These are phyloP conservation scores for Phaethornis superciliosus DNA, from an alignment of 2,113 vertebrate genomes.

Conservation along the genomic window DNA sequence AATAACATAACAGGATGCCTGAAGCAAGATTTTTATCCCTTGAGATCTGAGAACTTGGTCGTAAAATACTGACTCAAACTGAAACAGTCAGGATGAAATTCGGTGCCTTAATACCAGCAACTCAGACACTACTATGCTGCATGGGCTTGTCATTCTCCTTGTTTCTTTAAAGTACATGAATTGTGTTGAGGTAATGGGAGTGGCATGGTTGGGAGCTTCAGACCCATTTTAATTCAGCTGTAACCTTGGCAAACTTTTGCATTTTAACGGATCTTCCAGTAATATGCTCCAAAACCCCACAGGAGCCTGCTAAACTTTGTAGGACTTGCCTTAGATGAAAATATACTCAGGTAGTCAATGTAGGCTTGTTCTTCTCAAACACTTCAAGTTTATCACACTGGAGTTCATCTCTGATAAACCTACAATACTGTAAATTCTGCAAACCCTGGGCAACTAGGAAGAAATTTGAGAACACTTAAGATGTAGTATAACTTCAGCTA, in stretches of 20 bases:
- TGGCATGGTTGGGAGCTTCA: not conserved
- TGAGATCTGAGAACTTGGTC: conserved; percentile 26
- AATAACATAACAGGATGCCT: conserved; percentile 36
- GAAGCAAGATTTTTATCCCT: conserved; percentile 45
- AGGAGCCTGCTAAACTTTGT: not conserved
- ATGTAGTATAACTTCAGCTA: fast-evolving
- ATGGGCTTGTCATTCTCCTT: not conserved
- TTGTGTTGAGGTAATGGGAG: not conserved
- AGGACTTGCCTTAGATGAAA: not conserved
- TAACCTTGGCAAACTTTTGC: conserved; percentile 9
- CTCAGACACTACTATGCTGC: not conserved
- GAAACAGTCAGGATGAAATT: conserved; percentile 32
- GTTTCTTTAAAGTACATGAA: not conserved
- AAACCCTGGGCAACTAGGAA: not conserved
- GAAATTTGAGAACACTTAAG: not conserved
- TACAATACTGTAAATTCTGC: not conserved
- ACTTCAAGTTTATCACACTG: not conserved
- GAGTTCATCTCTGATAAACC: not conserved
- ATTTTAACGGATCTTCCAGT: conserved; percentile 1
- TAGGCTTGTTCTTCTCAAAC: not conserved
- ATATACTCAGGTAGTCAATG: not conserved
- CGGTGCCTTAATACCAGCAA: not conserved
- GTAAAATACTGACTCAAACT: conserved; percentile 19
- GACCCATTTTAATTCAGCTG: conserved; percentile 4
- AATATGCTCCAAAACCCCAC: not conserved